These are phyloP conservation scores for Malacoctenus gilli DNA, from an alignment of 2,797 vertebrate genomes.

Conservation along the genomic window DNA sequence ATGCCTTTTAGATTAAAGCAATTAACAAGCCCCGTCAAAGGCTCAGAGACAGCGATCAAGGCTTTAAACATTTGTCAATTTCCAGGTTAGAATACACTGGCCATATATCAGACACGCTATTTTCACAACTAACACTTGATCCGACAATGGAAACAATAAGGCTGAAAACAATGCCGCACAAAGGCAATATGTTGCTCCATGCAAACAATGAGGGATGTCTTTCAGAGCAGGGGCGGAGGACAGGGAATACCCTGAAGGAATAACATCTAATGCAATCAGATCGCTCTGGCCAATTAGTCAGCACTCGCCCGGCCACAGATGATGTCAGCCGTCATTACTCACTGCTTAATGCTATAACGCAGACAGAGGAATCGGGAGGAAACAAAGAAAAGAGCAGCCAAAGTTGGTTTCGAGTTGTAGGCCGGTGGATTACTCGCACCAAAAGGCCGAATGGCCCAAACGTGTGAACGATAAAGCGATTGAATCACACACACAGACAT, in stretches of 20 bases:
- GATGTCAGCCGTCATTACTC: constrained; percentile 75
- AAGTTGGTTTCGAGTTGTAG: constrained; percentile 56
- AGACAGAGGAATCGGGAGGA: constrained; percentile 56
- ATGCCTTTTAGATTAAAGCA: constrained; percentile 44
- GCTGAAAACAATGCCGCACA: constrained; percentile 29
- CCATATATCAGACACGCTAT: constrained; percentile 41
- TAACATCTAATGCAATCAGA: constrained; percentile 72
- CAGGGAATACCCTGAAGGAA: constrained; percentile 73
- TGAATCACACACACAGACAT: constrained; percentile 10
- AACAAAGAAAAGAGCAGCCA: constrained; percentile 60
- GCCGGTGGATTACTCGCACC: constrained; percentile 51
- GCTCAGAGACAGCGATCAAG: constrained; percentile 32
- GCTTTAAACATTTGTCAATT: constrained; percentile 44
- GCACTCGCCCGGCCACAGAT: constrained; percentile 62
- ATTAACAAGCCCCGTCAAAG: constrained; percentile 47
- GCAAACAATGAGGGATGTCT: constrained; percentile 61
- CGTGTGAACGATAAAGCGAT: constrained; percentile 44
- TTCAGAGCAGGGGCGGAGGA: constrained; percentile 56
- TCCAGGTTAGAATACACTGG: constrained; percentile 28
- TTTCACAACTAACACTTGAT: constrained; percentile 29
- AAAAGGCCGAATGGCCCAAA: constrained; percentile 33
- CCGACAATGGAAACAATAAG: constrained; percentile 32
- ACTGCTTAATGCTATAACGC: constrained; percentile 64
- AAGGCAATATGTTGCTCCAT: constrained; percentile 51
- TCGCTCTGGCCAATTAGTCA: constrained; percentile 69